These are phyloP conservation scores for Acrocephalus kingi DNA, from an alignment of 2,113 vertebrate species.

Conservation along the genomic window DNA sequence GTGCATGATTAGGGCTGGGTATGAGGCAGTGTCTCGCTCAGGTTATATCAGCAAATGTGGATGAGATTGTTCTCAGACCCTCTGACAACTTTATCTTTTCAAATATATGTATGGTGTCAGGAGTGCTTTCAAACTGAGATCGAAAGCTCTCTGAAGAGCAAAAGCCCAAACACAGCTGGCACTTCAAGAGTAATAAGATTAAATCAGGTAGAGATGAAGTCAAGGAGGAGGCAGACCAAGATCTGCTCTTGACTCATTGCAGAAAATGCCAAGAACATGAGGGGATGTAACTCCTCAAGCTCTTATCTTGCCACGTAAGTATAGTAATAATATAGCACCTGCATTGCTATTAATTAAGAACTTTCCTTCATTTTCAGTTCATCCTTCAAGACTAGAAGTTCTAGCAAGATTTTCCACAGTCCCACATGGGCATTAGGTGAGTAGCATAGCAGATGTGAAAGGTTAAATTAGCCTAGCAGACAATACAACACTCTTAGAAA, in stretches of 20 bases:
- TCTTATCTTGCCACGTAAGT: background rate
- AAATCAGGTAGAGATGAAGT: background rate
- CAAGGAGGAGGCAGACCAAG: background rate
- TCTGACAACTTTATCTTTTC: background rate
- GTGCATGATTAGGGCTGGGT: background rate
- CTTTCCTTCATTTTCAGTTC: background rate
- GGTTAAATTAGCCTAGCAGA: background rate
- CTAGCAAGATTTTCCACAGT: background rate
- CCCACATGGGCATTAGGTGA: background rate
- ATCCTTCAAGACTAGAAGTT: background rate
- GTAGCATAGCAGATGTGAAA: background rate
- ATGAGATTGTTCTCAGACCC: background rate
- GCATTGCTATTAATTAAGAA: background rate
- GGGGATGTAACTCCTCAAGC: background rate
- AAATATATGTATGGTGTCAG: background rate
- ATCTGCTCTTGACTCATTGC: background rate
- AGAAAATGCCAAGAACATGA: background rate
- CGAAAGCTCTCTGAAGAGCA: background rate
- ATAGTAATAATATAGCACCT: background rate
- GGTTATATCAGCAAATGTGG: background rate
- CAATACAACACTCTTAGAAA: background rate
- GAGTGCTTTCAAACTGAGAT: background rate
- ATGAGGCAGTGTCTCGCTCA: background rate
- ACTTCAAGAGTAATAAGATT: background rate
- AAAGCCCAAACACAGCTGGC: background rate